Base-by-base conservation (phyloP, 2,888 invertebrate species). In the Hemaris fuciformis region DNA sequence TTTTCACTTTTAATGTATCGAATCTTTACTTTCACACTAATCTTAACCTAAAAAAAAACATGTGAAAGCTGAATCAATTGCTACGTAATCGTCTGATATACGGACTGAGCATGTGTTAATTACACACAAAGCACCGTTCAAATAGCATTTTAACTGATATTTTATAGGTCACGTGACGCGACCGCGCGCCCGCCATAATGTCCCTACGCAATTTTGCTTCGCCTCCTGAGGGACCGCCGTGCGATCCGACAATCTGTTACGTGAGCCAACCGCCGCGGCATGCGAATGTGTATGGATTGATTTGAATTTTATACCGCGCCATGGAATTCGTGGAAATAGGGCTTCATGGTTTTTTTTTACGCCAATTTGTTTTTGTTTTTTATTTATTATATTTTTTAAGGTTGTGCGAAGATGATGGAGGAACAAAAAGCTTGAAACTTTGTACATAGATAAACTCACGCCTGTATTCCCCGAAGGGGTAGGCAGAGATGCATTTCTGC, bases 171-270 rank as follows among this genome's bases (percentile, higher is more conserved):
- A 76, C 72, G 69, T 64, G 63, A 38, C 7, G 0, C 25, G 25
- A 31, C 2, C 63, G 65, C 56, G 59, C 64, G 80, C 75, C 65
- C 68, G 66, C 66, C 42, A 64, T 77, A 72, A 72, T 71, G 72
- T 73, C 80, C 79, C 82, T 64, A 71, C 73, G 76, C 80, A 81
- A 80, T 81, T 80, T 78, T 77, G 73, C 70, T 68, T 71, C 15
- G 46, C 20, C 13, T 66, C 80, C 76, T 69, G 18, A 23, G 76
- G 76, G 79, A 73, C 13, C 43, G n/a, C 53, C 70, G 64, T 70
- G 76, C 68, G 76, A 79, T 74, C 76, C 71, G 69, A 63, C 76
- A 70, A 77, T 74, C 68, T 78, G 71, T 68, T 71, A 78, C 73
- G 79, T 72, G 72, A 67, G 62, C 68, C 18, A 18, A 46, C 59